Evolutionary conservation across 2,797 vertebrate species (phyloP), one percentile per base, ranked within the genome.

Genomic region (Serranus cabrilla): DNA sequence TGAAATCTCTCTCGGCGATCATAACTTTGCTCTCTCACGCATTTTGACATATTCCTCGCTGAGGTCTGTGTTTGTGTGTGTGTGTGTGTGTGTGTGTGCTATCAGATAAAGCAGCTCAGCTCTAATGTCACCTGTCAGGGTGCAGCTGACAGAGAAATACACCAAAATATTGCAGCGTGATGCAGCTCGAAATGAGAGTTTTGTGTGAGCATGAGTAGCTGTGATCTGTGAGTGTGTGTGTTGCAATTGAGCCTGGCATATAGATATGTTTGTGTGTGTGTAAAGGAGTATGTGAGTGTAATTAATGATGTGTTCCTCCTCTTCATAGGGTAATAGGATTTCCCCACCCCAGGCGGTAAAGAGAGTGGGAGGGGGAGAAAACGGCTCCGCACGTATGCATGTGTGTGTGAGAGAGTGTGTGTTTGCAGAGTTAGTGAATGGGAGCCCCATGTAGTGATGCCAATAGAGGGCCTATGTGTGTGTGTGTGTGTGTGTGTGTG

Each of bases 271-370:
- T 89, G 90, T 90, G 85, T 92, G 85, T 92, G 82, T 87, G 86
- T 91, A 84, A 82, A 88, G 74, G 84, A 89, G 81, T 85, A 86
- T 92, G 90, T 91, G 93, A 87, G 86, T 93, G 94, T 97, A 97
- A 98, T 97, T 96, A 97, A 98, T 97, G 96, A 96, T 92, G 94
- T 85, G 90, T 90, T 93, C 91, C 90, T 90, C 90, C 91, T 92
- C 92, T 92, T 95, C 92, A 91, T 93, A 92, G 90, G 90, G 90
- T 97, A 97, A 97, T 97, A 97, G 96, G 97, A 97, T 97, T 97
- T 96, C 96, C 95, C 96, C 94, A 95, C 96, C 96, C 82, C 87
- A 42, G 94, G 96, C 93, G 66, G 88, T 87, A 79, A 83, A 74
- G 74, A 78, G 73, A 81, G 86, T 70, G 69, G 86, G 81, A 77